These are phyloP conservation scores for Lissocephala sabroskyi DNA, from an alignment of 2,888 invertebrate species.

Conservation along the genomic window DNA sequence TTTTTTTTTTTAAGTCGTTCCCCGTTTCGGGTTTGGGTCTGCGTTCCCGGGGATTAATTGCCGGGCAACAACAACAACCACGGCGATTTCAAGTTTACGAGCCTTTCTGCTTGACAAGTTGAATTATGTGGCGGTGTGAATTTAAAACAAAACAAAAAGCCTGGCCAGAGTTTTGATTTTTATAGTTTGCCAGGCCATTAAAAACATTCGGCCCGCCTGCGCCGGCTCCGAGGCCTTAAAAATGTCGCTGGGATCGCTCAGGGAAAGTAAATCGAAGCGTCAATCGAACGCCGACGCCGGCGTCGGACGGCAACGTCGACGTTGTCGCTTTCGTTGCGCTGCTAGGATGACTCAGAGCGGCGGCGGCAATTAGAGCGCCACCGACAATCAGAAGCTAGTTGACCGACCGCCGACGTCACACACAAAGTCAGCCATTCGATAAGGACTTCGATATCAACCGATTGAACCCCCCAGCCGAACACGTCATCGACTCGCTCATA, in stretches of 20 bases:
- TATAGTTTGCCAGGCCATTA: constrained; percentile 24
- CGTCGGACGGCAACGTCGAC: too few species aligned
- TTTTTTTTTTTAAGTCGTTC: constrained; percentile 13
- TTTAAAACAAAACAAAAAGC: constrained; percentile 14
- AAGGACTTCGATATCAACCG: constrained; percentile 41
- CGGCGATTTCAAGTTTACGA: constrained; percentile 59
- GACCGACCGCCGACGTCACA: too few species aligned
- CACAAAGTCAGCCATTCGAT: constrained; percentile 23
- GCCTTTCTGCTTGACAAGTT: constrained; percentile 62
- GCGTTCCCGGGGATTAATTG: constrained; percentile 48
- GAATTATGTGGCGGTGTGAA: constrained; percentile 47
- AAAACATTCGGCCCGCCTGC: too few species aligned
- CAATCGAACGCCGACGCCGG: too few species aligned
- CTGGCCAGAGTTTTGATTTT: constrained; percentile 20
- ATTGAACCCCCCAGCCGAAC: constrained; percentile 18
- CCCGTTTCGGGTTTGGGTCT: constrained; percentile 10
- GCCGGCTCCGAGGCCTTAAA: too few species aligned
- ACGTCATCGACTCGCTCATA: constrained; percentile 34
- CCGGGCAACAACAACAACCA: too few species aligned
- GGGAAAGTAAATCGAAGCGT: too few species aligned
- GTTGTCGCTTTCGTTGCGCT: too few species aligned
- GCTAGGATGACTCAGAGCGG: too few species aligned
- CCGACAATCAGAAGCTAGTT: too few species aligned
- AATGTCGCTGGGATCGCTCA: too few species aligned
- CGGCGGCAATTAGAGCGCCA: too few species aligned